Conservation (phyloP, 2,113 vertebrate genomes). For the Embiotoca jacksoni region DNA sequence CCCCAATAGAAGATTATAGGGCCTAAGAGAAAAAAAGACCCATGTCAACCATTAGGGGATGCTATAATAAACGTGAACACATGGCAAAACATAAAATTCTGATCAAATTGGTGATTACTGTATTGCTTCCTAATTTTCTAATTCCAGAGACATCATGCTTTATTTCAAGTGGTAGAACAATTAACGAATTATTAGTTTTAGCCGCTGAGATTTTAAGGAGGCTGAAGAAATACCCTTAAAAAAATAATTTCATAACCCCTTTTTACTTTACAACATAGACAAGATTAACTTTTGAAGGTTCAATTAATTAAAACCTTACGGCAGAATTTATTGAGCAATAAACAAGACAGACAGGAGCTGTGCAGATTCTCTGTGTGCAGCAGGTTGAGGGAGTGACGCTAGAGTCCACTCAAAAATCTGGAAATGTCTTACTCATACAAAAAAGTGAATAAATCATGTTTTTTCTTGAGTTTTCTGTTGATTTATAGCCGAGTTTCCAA, state of each 20-base stretch:
- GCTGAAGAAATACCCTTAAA: not conserved
- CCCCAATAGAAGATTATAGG: no score
- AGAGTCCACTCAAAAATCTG: not conserved
- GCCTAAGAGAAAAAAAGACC: no score
- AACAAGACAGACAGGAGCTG: slow-evolving; percentile 9
- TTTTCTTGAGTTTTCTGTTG: not conserved
- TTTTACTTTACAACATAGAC: not conserved
- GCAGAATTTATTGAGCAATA: not conserved
- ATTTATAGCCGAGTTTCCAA: not conserved
- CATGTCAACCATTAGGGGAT: no score
- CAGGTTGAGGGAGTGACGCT: not conserved
- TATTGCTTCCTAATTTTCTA: not conserved
- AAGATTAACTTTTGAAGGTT: slow-evolving; percentile 4
- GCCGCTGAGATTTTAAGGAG: not conserved
- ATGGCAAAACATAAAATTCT: not conserved
- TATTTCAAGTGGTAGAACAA: not conserved
- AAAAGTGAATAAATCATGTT: not conserved
- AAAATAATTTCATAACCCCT: not conserved
- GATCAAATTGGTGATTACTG: no score
- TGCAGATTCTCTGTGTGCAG: not conserved
- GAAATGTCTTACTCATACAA: not conserved
- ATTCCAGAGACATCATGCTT: not conserved
- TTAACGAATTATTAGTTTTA: not conserved
- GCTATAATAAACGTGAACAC: no score
- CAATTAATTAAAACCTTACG: slow-evolving; percentile 8